phyloP scores from a whole-genome alignment of 2,888 invertebrate genomes.

The Cotesia congregata region DNA sequence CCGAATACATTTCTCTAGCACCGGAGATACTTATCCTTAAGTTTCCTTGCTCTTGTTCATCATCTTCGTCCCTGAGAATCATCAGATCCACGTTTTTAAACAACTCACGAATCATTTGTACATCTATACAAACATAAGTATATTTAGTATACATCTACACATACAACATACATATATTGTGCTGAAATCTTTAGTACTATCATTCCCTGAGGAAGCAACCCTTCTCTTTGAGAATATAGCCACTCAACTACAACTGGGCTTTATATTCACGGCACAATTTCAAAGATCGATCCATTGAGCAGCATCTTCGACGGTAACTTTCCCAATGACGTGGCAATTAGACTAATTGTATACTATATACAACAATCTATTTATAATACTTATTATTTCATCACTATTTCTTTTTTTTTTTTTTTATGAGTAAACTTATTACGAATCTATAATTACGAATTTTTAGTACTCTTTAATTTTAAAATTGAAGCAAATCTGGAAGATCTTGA shows the following conservation, averaged over 20 bases:
- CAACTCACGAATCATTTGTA: constrained; percentile 22
- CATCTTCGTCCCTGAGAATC: constrained; percentile 21
- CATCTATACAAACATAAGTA: background rate
- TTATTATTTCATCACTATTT: background rate
- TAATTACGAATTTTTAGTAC: background rate
- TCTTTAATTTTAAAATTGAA: no score
- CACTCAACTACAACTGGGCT: constrained; percentile 53
- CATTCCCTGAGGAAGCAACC: constrained; percentile 9
- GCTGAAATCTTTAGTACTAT: background rate
- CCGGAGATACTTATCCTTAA: constrained; percentile 36
- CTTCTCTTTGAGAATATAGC: constrained; percentile 50
- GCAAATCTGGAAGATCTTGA: no score
- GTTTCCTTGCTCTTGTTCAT: constrained; percentile 7
- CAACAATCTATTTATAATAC: background rate
- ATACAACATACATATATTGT: background rate
- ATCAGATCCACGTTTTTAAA: constrained; percentile 30
- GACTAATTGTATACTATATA: background rate
- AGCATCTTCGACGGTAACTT: background rate
- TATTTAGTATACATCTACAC: background rate
- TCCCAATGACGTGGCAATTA: constrained; percentile 7
- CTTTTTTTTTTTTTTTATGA: background rate
- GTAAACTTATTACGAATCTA: background rate
- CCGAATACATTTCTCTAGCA: constrained; percentile 25
- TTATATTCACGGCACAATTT: constrained; percentile 65
- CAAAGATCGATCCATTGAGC: constrained; percentile 65